A percentile compares a stretch with the other conserved stretches of the same genome.
Evolutionary conservation across 2,797 vertebrate species (phyloP).

Genomic region (Phrynocephalus guinanensis): DNA sequence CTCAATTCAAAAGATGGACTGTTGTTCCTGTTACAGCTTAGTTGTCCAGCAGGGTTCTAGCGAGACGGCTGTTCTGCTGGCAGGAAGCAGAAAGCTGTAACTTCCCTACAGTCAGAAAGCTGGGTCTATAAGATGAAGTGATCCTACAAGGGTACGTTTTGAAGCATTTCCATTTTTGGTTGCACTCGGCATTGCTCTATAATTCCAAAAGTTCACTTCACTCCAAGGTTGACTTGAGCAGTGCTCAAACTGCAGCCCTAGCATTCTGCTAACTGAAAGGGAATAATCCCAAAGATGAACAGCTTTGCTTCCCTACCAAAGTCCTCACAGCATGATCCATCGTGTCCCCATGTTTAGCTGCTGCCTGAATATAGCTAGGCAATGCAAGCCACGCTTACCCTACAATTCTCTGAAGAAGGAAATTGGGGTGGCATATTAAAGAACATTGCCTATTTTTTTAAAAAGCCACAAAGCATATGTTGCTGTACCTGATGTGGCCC

Average conservation of each 20-base stretch:
- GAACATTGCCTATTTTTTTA: background rate
- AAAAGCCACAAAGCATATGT: background rate
- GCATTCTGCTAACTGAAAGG: conserved; percentile 4
- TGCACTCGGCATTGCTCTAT: conserved; percentile 13
- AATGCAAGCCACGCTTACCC: background rate
- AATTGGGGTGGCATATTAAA: conserved; percentile 7
- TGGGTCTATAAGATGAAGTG: background rate
- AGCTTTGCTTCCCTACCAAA: conserved; percentile 22
- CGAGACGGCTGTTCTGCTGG: background rate
- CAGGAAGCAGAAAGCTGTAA: background rate
- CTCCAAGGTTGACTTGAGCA: conserved; percentile 29
- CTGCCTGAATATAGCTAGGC: conserved; percentile 34
- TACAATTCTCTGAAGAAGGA: conserved; percentile 20
- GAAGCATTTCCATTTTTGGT: conserved; percentile 1
- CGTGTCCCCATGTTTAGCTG: conserved; percentile 46
- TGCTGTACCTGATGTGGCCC: background rate
- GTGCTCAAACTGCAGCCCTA: background rate
- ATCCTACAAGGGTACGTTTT: background rate
- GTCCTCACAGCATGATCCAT: conserved; percentile 36
- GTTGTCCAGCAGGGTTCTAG: background rate
- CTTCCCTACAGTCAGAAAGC: background rate
- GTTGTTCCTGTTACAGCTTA: background rate
- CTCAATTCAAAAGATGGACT: background rate
- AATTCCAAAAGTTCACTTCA: conserved; percentile 31
- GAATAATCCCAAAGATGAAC: conserved; percentile 10